Evolutionary conservation across 2,113 vertebrate species (phyloP).

Genomic region (Microcebus griseorufus): DNA sequence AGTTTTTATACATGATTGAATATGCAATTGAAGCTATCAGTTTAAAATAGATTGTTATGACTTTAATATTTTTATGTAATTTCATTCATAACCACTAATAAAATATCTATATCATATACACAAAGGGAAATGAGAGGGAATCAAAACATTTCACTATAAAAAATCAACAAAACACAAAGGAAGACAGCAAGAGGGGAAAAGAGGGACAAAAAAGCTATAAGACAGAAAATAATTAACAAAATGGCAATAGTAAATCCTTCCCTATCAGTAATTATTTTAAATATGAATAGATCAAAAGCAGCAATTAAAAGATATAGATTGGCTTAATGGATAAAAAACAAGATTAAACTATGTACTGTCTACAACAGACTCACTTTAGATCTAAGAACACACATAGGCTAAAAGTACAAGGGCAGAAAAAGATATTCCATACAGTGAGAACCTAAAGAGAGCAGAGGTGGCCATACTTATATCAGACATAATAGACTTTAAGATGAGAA

Average conservation of each 20-base stretch:
- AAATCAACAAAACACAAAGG: not conserved
- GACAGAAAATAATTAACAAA: not conserved
- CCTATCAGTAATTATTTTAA: not conserved
- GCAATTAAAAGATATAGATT: not conserved
- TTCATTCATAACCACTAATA: not conserved
- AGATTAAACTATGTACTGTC: not conserved
- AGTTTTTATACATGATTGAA: not conserved
- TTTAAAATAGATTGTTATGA: not conserved
- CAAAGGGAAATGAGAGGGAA: not conserved
- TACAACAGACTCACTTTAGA: not conserved
- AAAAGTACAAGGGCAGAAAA: not conserved
- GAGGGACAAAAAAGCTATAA: not conserved
- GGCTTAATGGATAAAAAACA: not conserved
- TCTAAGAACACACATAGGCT: not conserved
- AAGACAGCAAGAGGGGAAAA: not conserved
- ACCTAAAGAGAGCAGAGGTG: not conserved
- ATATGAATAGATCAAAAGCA: not conserved
- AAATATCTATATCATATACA: not conserved
- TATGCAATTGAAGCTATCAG: not conserved
- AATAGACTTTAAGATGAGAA: not conserved
- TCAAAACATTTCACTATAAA: not conserved
- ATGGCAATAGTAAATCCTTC: not conserved
- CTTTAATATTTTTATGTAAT: not conserved
- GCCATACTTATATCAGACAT: not conserved
- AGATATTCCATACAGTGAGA: not conserved